Base-by-base conservation (phyloP, 2,797 vertebrate genomes). In the Poeciliopsis turneri region DNA sequence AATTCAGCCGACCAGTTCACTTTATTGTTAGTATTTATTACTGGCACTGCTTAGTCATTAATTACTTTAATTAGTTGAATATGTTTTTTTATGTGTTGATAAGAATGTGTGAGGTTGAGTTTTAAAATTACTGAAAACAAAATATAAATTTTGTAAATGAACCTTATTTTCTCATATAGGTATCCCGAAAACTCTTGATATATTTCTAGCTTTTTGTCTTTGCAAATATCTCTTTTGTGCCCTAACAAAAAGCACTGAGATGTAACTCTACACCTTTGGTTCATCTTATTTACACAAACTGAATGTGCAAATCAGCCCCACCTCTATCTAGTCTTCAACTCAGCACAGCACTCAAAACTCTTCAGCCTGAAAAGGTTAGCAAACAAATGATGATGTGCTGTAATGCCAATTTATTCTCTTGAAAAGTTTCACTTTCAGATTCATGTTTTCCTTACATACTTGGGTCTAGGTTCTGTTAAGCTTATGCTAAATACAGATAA, bases 1-100 rank as follows among this genome's bases (percentile, higher is more conserved):
- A 78, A 88, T 78, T 74, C 78, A 83, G 80, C 64, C 86, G 82
- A 75, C 68, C 74, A 61, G 77, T 86, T 61, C 36, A 75, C 83
- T 86, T 91, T 90, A 92, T 88, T 87, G 92, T 90, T 93, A 16
- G 90, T 93, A 92, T 95, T 95, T 94, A 95, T 94, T 90, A 83
- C 53, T 47, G 25, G 33, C 55, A 61, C 77, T 85, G 82, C 81
- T 78, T 82, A 92, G 82, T 84, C 84, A 81, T 76, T 75, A 87
- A 86, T 80, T 76, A 59, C 77, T 72, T 66, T 78, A 83, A 87
- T 90, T 80, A 89, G 76, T 72, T 75, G 76, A 88, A 89, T 91
- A 89, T 84, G 87, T 87, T 28, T 46, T 23, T 41, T 36, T 46
- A 46, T 71, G 41, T 8, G n/a, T 46, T 71, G 23, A 46, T 28